phyloP scores from a whole-genome alignment of 2,797 vertebrate species.

The Channallabes apus region DNA sequence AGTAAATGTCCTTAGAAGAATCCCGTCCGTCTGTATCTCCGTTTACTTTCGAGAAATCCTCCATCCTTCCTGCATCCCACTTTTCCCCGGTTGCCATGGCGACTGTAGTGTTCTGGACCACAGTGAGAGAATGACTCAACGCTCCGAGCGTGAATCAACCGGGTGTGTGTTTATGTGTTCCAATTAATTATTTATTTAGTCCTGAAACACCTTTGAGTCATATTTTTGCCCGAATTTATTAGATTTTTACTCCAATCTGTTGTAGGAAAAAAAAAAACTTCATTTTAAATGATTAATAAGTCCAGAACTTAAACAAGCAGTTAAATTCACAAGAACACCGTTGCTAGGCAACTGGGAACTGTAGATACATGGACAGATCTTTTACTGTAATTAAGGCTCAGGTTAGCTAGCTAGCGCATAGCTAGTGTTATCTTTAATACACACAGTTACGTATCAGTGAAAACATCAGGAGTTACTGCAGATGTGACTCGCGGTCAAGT shows the following conservation, averaged over 20 bases:
- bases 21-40: background rate
- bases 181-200: background rate
- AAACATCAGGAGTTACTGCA: background rate
- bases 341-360: conserved; percentile 4
- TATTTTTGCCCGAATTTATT: background rate
- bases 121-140: conserved; percentile 46
- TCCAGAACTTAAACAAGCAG: background rate
- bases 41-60: conserved; percentile 35
- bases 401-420: background rate
- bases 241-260: background rate
- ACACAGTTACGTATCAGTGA: background rate
- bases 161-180: background rate
- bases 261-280: background rate
- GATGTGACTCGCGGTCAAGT: background rate
- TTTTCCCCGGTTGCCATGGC: conserved; percentile 46
- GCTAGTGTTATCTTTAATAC: background rate
- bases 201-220: fast-evolving
- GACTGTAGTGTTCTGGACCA: conserved; percentile 37
- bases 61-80: conserved; percentile 35
- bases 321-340: background rate
- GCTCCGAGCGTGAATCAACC: conserved; percentile 8
- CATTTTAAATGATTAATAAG: background rate
- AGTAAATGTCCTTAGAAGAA: background rate
- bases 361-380: no score
- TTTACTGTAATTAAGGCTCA: background rate